phyloP scores from a whole-genome alignment of 1,140 invertebrate genomes.

The Eupeodes corollae region DNA sequence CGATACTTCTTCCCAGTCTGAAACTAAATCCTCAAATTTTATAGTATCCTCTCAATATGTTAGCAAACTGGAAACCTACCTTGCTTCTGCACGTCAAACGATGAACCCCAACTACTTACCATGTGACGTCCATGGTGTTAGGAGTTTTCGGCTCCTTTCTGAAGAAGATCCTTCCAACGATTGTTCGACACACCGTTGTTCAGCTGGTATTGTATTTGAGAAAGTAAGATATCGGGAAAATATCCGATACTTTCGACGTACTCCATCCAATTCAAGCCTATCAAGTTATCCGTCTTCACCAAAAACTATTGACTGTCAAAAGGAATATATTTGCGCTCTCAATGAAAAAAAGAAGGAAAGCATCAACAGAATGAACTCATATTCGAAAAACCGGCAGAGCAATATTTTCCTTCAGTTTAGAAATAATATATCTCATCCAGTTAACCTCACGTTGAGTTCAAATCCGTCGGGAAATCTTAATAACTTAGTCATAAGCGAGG shows the following conservation, averaged over 20 bases:
- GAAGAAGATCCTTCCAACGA: too few species aligned
- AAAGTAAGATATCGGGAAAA: constrained; percentile 26
- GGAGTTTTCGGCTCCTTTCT: too few species aligned
- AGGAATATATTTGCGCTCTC: background rate
- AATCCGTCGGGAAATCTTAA: constrained; percentile 24
- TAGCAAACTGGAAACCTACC: too few species aligned
- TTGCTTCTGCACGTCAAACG: too few species aligned
- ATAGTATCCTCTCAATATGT: too few species aligned
- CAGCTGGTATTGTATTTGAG: constrained; percentile 15
- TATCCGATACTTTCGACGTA: constrained; percentile 28
- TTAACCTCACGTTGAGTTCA: constrained; percentile 24
- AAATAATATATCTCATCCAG: constrained; percentile 9
- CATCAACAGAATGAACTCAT: too few species aligned
- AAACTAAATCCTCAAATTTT: too few species aligned
- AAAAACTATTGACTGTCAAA: background rate
- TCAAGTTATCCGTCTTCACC: background rate
- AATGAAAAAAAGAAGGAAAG: background rate
- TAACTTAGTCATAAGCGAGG: constrained; percentile 23
- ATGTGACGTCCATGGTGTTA: too few species aligned
- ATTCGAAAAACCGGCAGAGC: too few species aligned
- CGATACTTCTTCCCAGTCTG: too few species aligned
- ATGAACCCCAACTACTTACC: too few species aligned
- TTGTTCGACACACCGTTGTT: too few species aligned
- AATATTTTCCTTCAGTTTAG: background rate
- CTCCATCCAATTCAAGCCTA: constrained; percentile 28